A percentile compares a stretch with the other conserved stretches of the same genome.
phyloP scores from a whole-genome alignment of 2,888 invertebrate species.

The Autographa pulchrina region DNA sequence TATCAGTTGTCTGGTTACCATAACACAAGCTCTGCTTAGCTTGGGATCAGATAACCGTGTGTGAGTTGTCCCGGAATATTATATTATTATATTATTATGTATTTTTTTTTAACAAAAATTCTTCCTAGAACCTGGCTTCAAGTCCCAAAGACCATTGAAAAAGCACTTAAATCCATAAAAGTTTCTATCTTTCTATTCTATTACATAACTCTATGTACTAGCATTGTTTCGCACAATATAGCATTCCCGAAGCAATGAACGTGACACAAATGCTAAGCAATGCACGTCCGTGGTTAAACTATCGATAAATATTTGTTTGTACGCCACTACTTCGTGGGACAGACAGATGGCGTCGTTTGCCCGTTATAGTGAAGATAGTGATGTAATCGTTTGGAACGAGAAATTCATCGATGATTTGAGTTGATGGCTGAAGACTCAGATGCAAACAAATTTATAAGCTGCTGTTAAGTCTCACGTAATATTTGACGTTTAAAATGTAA shows the following conservation, averaged over 20 bases:
- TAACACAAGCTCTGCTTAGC: no score
- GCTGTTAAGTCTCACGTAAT: no score
- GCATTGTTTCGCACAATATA: constrained; percentile 47
- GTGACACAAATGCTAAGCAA: constrained; percentile 47
- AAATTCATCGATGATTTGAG: background rate
- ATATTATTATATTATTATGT: no score
- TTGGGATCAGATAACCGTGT: no score
- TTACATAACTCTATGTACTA: constrained; percentile 28
- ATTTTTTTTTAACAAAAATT: no score
- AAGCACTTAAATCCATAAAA: constrained; percentile 7
- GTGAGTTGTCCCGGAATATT: no score
- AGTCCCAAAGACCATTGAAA: background rate
- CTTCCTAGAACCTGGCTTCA: no score
- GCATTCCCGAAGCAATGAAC: constrained; percentile 44
- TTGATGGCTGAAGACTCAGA: no score
- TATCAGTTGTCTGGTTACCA: no score
- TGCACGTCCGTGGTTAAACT: constrained; percentile 47
- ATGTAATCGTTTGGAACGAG: constrained; percentile 7
- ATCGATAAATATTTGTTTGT: constrained; percentile 56
- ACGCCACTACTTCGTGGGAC: constrained; percentile 30
- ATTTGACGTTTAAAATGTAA: no score
- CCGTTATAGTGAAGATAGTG: background rate
- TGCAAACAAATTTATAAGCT: background rate
- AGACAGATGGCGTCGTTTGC: constrained; percentile 26
- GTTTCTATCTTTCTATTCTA: constrained; percentile 23